Conservation (phyloP, 2,113 vertebrate genomes). For the Cichladusa arquata region DNA sequence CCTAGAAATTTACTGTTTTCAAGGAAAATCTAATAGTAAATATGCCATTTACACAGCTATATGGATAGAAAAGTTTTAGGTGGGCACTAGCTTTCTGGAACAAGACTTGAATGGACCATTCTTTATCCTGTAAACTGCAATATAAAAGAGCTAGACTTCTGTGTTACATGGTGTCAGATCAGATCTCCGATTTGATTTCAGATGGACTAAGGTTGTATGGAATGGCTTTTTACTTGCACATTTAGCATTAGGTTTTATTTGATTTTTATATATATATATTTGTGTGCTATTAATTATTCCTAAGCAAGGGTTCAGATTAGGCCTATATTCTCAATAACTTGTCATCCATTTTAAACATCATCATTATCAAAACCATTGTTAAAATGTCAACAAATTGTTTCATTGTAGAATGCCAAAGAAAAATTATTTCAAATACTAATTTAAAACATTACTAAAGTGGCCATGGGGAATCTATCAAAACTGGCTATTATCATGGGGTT, state of each 20-base stretch:
- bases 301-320: background rate
- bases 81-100: background rate
- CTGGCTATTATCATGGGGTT: accelerated
- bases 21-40: background rate
- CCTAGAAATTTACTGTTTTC: background rate
- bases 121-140: background rate
- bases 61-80: background rate
- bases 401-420: background rate
- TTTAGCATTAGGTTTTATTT: background rate
- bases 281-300: background rate
- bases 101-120: background rate
- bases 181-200: background rate
- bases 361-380: background rate
- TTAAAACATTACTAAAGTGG: background rate
- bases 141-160: background rate
- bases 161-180: background rate
- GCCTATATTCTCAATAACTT: background rate
- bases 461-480: background rate
- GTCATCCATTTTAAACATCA: background rate
- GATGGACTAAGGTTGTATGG: background rate
- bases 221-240: background rate
- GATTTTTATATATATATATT: background rate
- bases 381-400: background rate
- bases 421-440: background rate
- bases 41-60: background rate